Evolutionary conservation across 2,888 invertebrate genomes (phyloP), one percentile per base, ranked within the genome.

Genomic region (Conops quadrifasciatus): DNA sequence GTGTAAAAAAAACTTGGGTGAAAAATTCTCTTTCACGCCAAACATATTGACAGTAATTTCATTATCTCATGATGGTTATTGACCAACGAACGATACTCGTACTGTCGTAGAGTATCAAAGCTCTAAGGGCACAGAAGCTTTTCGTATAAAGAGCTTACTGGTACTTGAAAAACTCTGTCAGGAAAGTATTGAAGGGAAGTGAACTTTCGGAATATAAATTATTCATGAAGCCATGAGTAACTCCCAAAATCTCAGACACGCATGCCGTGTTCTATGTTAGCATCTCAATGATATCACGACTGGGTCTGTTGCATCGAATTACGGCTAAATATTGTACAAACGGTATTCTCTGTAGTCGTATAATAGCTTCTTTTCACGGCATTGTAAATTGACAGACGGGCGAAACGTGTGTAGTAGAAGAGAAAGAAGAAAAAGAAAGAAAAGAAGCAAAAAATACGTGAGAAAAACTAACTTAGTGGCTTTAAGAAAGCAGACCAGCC

Each of bases 321-420:
- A 21, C 5, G 51, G 16, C 21, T 2, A 7, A 16, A 62, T n/a
- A n/a, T n/a, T n/a, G n/a, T n/a, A 62, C 43, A 36, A 28, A 36
- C 30, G 67, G 65, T 74, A 80, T 80, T 80, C 80, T 80, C 80
- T 76, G 75, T 67, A 75, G 77, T 73, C 79, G 74, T 75, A 78
- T 79, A 77, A 79, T 78, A 80, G 80, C 45, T 51, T 59, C 71
- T 65, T 36, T 28, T 66, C 59, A 26, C 69, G 66, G 66, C 68
- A 30, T 28, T n/a, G n/a, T 51, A 51, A 56, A 66, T 47, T 36
- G 66, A 66, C 43, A 56, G 43, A 58, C 49, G 16, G 45, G 36
- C 28, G n/a, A 28, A 51, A 9, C 3, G n/a, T 28, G 36, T 19
- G 26, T 2, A 49, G 58, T 16, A 15, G 30, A 36, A 51, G 7